A percentile compares a stretch with the other conserved stretches of the same genome.
Conservation (phyloP, 2,888 invertebrate species). For the Limenitis camilla region DNA sequence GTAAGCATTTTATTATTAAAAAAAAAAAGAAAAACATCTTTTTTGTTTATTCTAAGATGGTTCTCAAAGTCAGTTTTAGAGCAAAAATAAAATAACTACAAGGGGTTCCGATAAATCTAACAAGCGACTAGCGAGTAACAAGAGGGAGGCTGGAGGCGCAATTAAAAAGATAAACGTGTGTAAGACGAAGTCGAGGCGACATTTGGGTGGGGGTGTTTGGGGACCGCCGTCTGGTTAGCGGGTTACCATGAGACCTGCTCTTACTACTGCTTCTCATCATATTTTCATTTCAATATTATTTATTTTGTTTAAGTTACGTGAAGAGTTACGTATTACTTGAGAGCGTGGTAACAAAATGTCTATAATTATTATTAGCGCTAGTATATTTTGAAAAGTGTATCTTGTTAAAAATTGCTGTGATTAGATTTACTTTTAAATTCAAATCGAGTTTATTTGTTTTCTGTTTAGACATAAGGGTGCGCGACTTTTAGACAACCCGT, state of each 20-base stretch:
- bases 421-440: no score
- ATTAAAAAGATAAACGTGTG: constrained; percentile 72
- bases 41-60: neutral
- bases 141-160: constrained; percentile 49
- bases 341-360: no score
- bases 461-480: no score
- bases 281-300: constrained; percentile 5
- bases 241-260: constrained; percentile 50
- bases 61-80: constrained; percentile 5
- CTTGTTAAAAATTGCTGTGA: no score
- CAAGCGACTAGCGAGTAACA: constrained; percentile 53
- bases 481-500: no score
- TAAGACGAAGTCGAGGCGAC: constrained; percentile 62
- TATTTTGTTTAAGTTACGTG: no score
- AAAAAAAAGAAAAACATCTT: neutral
- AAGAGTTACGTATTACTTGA: no score
- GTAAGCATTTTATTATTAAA: no score
- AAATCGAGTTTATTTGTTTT: no score
- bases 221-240: constrained; percentile 66
- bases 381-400: no score
- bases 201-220: constrained; percentile 49
- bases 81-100: constrained; percentile 21
- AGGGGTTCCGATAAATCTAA: constrained; percentile 44
- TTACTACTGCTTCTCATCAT: constrained; percentile 35
- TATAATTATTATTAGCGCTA: no score